phyloP scores from a whole-genome alignment of 2,797 vertebrate genomes.

The Lagorchestes hirsutus region DNA sequence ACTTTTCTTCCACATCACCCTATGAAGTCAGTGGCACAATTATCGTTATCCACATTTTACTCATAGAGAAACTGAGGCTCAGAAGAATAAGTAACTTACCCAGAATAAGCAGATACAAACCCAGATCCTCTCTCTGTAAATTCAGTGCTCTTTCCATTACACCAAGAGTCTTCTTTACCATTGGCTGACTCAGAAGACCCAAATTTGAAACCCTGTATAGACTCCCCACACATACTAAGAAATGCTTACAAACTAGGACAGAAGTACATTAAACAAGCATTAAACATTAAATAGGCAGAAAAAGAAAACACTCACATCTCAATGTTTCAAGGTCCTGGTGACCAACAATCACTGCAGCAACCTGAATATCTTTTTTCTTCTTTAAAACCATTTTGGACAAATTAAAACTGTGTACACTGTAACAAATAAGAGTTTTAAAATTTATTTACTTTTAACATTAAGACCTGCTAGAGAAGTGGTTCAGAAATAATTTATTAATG shows the following conservation, averaged over 20 bases:
- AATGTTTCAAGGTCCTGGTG: constrained; percentile 88
- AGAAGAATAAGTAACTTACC: not conserved
- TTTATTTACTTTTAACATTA: constrained; percentile 5
- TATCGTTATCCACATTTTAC: not conserved
- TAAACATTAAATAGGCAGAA: constrained; percentile 33
- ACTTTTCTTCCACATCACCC: not conserved
- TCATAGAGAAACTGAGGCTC: not conserved
- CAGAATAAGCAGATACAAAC: not conserved
- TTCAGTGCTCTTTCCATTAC: not conserved
- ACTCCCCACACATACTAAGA: constrained; percentile 36
- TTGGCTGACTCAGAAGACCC: not conserved
- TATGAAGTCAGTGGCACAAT: not conserved
- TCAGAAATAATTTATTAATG: constrained; percentile 43
- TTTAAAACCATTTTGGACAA: constrained; percentile 92
- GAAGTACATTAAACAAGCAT: constrained; percentile 16
- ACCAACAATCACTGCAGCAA: constrained; percentile 89
- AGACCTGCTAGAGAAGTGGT: not conserved
- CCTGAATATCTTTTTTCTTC: constrained; percentile 91
- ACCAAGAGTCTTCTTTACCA: not conserved
- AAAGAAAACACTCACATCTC: constrained; percentile 85
- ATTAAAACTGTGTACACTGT: constrained; percentile 11
- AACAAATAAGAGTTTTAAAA: constrained; percentile 32
- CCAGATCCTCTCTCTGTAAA: not conserved
- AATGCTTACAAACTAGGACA: constrained; percentile 17
- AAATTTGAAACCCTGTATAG: not conserved